These are phyloP conservation scores for Eupsittula cactorum DNA, from an alignment of 2,113 vertebrate genomes.

Conservation along the genomic window DNA sequence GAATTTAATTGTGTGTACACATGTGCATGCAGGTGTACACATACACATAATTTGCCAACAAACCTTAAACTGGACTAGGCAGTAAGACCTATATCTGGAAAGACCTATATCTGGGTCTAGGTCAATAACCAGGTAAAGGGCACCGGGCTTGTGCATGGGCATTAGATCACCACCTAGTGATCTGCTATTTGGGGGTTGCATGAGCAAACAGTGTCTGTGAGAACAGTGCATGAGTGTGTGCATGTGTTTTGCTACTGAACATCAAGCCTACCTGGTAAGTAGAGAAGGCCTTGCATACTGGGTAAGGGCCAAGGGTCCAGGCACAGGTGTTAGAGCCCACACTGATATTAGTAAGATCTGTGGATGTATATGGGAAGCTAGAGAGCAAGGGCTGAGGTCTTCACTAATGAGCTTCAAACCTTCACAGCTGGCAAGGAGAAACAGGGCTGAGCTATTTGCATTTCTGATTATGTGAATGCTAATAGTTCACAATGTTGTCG, in stretches of 20 bases:
- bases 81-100: background rate
- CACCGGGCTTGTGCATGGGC: accelerated
- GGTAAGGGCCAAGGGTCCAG: background rate
- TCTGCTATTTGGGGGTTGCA: background rate
- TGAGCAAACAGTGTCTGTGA: background rate
- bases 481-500: background rate
- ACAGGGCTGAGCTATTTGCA: background rate
- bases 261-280: background rate
- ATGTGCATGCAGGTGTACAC: background rate
- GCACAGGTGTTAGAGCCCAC: background rate
- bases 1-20: background rate
- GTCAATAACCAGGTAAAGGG: background rate
- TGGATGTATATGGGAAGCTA: background rate
- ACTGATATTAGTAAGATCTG: background rate
- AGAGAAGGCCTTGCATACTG: background rate
- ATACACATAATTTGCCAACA: background rate
- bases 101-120: background rate
- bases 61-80: background rate
- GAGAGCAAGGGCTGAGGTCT: background rate
- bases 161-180: background rate
- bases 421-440: background rate
- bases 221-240: background rate
- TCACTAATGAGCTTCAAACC: background rate
- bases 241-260: background rate
- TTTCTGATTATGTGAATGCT: accelerated